Base-by-base conservation (phyloP, 2,113 vertebrate species). In the Struthio camelus region DNA sequence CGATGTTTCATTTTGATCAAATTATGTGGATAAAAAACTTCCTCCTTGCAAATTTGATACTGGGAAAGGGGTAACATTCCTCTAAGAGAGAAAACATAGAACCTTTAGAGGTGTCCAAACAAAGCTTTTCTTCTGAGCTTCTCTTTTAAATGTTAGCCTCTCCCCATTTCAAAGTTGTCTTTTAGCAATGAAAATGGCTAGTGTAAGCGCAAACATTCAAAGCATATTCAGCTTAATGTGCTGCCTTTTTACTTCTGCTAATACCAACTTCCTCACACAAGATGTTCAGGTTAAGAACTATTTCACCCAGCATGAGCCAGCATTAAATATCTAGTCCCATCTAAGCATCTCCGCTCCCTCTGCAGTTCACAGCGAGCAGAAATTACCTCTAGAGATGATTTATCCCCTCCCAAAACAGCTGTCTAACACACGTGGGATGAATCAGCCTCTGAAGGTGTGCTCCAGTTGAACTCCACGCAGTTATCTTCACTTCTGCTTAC, bases 61-160 rank as follows among this genome's bases (percentile, higher is more conserved):
- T 69, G 62, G 34, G 27, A 84, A 93, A 56, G 77, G 86, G 64
- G 77, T 93, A 89, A 80, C 85, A 90, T 91, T 89, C 83, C 92
- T 32, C 38, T 38, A 54, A 87, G 93, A 94, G 50, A 94, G 93
- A 96, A 96, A 93, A 97, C 56, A 89, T 38, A 30, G 48, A 94
- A 93, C 89, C 95, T 89, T 95, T 91, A 86, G n/a, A 70, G 61
- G 86, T n/a, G 22, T 85, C 83, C 69, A 95, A 95, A 85, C 50
- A 89, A 20, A 93, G 64, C 51, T 94, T 93, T 80, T 90, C 54
- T 88, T 92, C 84, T 42, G n/a, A n/a, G 42, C 6, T 90, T 65
- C 3, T 50, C 25, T 76, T 94, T 80, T 48, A 80, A 90, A 77
- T 27, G 14, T 53, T 94, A 90, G 36, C 34, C 8, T 56, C 38